Base-by-base conservation (phyloP, 2,113 vertebrate genomes). In the Hucho hucho region DNA sequence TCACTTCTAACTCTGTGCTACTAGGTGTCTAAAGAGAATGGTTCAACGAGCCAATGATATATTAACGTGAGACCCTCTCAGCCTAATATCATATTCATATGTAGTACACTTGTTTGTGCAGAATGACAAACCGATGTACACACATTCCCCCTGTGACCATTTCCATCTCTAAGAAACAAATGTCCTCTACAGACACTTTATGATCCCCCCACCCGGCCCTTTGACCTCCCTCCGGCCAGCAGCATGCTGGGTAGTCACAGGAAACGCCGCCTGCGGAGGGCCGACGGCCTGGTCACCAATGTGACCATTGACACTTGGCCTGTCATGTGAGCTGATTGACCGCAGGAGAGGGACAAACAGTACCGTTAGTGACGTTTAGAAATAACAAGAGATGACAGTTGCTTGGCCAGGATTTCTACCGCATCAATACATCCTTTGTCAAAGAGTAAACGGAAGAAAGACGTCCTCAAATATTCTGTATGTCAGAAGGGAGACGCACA, bases 191-290 rank as follows among this genome's bases (percentile, higher is more conserved):
- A 70, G 20, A 29, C 64, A 46, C 76, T 67, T 4, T 84, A 73
- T 80, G 81, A 82, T 84, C 75, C 77, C 77, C 70, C 84, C 65
- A 4, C 68, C 75, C 29, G 29, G 65, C 73, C 68, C 74, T 79
- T 81, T 79, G 83, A 84, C 83, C 80, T 73, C 79, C 69, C 59
- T 20, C 59, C 24, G 32, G 29, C 75, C 79, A 59, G 72, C 72
- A 73, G 73, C 74, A 70, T 71, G 79, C 66, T 29, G 77, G 81
- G 75, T 9, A 59, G 49, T 25, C 77, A 78, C 86, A 87, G 87
- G 87, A 89, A 84, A 79, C 9, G 78, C 82, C 84, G 79, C 84
- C 80, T 81, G 84, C 79, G 14, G 83, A 70, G 84, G 74, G 64
- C 18, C 72, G 83, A 77, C 37, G 37, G 76, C 18, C 4, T 75